Conservation (phyloP, 2,113 vertebrate genomes). For the Neogale vison region DNA sequence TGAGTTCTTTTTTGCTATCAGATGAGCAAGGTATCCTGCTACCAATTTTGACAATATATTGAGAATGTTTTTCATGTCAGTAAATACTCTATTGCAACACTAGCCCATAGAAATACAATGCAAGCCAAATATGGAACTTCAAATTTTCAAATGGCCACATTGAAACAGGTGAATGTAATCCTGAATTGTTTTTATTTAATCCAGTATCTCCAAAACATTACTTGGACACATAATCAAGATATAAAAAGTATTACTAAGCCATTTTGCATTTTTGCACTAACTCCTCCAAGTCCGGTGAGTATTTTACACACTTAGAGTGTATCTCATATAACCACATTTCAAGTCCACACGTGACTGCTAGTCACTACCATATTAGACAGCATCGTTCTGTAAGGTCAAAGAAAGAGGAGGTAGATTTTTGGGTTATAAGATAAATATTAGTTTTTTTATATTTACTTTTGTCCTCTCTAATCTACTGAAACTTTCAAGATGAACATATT, state of each 20-base stretch:
- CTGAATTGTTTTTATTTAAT: conserved; percentile 28
- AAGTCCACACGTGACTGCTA: neutral
- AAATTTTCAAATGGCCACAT: neutral
- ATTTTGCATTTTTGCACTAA: neutral
- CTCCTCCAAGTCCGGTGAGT: neutral
- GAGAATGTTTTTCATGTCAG: neutral
- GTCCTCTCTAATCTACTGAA: neutral
- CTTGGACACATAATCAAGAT: conserved; percentile 7
- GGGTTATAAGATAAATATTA: neutral
- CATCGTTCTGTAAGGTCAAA: neutral
- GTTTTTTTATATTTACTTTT: conserved; percentile 7
- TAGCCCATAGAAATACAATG: neutral
- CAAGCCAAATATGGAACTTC: neutral
- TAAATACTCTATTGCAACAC: neutral
- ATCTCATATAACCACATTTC: neutral
- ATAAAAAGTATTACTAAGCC: neutral
- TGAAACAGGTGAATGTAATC: neutral
- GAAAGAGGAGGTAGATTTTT: neutral
- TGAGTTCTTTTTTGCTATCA: conserved; percentile 13
- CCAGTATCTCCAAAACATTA: neutral
- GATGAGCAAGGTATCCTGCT: neutral
- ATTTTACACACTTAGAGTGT: neutral
- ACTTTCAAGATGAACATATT: neutral
- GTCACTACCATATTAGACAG: neutral
- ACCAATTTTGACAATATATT: neutral